A percentile compares a stretch with the other conserved stretches of the same genome.
Conservation (phyloP, 2,113 vertebrate species). For the Pandion haliaetus region DNA sequence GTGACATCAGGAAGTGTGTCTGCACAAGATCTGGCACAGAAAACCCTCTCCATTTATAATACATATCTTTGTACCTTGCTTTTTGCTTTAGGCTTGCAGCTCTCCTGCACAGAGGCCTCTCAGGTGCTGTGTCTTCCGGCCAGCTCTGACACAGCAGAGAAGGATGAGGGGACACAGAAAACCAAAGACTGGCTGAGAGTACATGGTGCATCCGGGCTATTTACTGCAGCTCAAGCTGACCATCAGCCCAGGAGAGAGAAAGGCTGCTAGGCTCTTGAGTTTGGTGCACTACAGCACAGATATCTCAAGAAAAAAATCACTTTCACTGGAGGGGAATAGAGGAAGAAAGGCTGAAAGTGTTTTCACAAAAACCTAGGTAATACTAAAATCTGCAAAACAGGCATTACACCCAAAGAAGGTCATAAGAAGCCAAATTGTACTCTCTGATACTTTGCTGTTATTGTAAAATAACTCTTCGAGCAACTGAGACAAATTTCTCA, state of each 20-base stretch:
- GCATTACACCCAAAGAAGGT: not conserved
- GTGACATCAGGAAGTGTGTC: not conserved
- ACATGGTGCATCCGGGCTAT: not conserved
- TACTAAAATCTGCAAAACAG: not conserved
- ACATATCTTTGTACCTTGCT: not conserved
- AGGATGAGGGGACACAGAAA: not conserved
- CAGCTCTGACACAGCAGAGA: not conserved
- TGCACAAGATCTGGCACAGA: not conserved
- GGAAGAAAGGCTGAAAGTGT: not conserved
- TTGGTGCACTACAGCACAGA: not conserved
- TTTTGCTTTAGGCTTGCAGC: not conserved
- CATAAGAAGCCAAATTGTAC: not conserved
- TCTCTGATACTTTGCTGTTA: not conserved
- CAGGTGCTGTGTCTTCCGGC: not conserved
- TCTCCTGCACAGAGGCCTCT: not conserved
- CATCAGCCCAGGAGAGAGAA: not conserved
- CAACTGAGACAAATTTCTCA: not conserved
- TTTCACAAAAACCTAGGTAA: not conserved
- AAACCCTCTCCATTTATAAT: not conserved
- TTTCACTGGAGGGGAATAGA: not conserved
- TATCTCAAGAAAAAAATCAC: not conserved
- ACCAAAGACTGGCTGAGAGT: not conserved
- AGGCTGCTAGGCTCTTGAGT: not conserved
- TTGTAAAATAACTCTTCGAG: not conserved
- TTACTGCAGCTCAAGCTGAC: not conserved